Evolutionary conservation across 1,140 invertebrate genomes (phyloP), one percentile per base, ranked within the genome.

Genomic region (Battus philenor): DNA sequence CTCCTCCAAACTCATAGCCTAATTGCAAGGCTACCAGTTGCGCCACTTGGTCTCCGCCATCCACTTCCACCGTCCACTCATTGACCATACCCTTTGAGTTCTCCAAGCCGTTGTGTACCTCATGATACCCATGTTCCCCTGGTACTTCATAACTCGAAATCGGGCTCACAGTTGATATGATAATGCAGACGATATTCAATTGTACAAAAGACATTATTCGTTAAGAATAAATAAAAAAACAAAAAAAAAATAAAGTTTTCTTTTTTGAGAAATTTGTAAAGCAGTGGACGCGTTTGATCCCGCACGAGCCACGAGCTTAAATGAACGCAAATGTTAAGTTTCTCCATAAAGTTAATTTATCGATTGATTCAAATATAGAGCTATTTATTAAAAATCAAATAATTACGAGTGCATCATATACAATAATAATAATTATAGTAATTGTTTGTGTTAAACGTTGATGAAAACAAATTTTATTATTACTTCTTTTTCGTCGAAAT

Each of bases 61-160:
- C 70, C 11, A 91, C 68, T 50, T 88, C 74, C 18, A 90, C 89
- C 1, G 88, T 84, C 90, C 90, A 91, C 62, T 90, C 88, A 47
- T 89, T 87, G 12, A 77, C 68, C 47, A 81, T 89, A 8, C 60
- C 52, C 15, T 74, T 70, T 3, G 61, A 54, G 2, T 64, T 47
- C 51, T 87, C 75, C 34, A 50, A 27, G 20, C 76, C 83, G 39
- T 68, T 70, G 43, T 86, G 81, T 6, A 67, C 55, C 53, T 57
- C 59, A 17, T 60, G 44, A 24, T 64, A 67, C 4, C 49, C 53
- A 67, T 79, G 62, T 9, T 62, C 59, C 17, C 71, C 73, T 71
- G 67, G 66, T 82, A 54, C 50, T 2, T 30, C 50, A 11, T 26
- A 32, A 48, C 47, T 44, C 20, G 38, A 59, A 30, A 7, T n/a